These are phyloP conservation scores for Drosophila lini DNA, from an alignment of 1,140 invertebrate species.

Conservation along the genomic window DNA sequence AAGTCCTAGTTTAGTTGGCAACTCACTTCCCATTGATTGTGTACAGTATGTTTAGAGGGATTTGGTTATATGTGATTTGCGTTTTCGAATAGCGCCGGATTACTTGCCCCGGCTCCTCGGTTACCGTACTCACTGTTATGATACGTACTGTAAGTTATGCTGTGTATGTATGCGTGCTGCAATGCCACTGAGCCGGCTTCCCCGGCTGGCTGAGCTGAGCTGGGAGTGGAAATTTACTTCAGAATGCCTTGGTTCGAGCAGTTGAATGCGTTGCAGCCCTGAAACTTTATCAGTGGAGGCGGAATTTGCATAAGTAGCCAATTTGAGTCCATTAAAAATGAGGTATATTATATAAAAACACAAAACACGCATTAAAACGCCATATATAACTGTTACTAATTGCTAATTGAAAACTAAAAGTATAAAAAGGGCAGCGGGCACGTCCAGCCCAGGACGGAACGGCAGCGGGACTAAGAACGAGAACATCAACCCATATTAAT, in stretches of 20 bases:
- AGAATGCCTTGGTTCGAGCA: conserved; percentile 29
- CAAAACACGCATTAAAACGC: conserved; percentile 44
- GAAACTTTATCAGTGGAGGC: conserved; percentile 1
- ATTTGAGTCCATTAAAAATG: conserved; percentile 43
- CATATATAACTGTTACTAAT: conserved; percentile 76
- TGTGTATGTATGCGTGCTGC: conserved; percentile 14
- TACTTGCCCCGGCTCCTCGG: conserved; percentile 1
- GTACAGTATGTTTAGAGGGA: conserved; percentile 60
- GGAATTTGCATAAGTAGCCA: conserved; percentile 65
- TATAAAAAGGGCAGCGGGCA: conserved; percentile 17
- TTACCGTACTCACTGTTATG: conserved; percentile 18
- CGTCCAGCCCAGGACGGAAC: conserved; percentile 9
- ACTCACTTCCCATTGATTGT: conserved; percentile 45
- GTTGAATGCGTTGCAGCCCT: conserved; percentile 21
- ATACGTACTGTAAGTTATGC: conserved; percentile 16
- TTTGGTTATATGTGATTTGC: conserved; percentile 34
- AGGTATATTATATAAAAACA: conserved; percentile 8
- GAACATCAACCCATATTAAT: conserved; percentile 44
- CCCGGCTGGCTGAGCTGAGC: conserved; percentile 1
- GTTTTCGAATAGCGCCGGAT: conserved; percentile 8
- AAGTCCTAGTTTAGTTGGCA: conserved; percentile 50
- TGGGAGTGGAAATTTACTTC: conserved; percentile 14
- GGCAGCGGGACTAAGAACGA: conserved; percentile 27
- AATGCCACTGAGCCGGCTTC: conserved; percentile 4
- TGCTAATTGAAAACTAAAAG: conserved; percentile 65